Conservation (phyloP, 2,888 invertebrate species). For the Crioceris asparagi region DNA sequence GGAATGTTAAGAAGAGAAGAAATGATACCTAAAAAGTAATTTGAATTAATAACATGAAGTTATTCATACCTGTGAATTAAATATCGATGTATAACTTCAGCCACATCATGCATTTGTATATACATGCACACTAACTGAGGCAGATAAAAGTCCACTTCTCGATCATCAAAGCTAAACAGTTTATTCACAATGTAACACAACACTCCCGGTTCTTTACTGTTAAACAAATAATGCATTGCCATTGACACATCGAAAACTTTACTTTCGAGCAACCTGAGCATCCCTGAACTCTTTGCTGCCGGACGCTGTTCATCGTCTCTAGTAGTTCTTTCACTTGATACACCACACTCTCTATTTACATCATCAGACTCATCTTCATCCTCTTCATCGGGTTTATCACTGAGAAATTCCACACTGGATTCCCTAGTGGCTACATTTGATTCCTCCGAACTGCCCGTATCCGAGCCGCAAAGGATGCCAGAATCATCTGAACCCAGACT, state of each 20-base stretch:
- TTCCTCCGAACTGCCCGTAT: conserved; percentile 40
- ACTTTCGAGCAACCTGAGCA: conserved; percentile 88
- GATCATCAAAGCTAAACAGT: conserved; percentile 87
- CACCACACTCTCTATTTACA: conserved; percentile 17
- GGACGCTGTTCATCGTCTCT: conserved; percentile 15
- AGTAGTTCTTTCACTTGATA: too few relatives aligned
- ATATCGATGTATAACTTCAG: conserved; percentile 83
- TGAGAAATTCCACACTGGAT: conserved; percentile 42
- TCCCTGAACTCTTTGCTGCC: conserved; percentile 32
- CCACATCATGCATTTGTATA: conserved; percentile 94
- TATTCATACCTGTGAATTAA: conserved; percentile 64
- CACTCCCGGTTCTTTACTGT: conserved; percentile 96
- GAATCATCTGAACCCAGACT: conserved; percentile 71
- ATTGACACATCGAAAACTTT: conserved; percentile 97
- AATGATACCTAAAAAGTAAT: too few relatives aligned
- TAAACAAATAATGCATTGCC: conserved; percentile 95
- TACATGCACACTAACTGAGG: conserved; percentile 98
- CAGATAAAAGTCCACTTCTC: conserved; percentile 93
- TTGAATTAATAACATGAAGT: too few relatives aligned
- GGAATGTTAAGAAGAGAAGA: too few relatives aligned
- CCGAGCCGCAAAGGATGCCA: conserved; percentile 50
- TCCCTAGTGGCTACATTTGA: conserved; percentile 37
- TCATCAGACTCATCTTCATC: conserved; percentile 23
- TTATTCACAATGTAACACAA: conserved; percentile 96
- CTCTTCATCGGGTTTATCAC: conserved; percentile 1